phyloP scores from a whole-genome alignment of 2,888 invertebrate species.

The Megamerina dolium region DNA sequence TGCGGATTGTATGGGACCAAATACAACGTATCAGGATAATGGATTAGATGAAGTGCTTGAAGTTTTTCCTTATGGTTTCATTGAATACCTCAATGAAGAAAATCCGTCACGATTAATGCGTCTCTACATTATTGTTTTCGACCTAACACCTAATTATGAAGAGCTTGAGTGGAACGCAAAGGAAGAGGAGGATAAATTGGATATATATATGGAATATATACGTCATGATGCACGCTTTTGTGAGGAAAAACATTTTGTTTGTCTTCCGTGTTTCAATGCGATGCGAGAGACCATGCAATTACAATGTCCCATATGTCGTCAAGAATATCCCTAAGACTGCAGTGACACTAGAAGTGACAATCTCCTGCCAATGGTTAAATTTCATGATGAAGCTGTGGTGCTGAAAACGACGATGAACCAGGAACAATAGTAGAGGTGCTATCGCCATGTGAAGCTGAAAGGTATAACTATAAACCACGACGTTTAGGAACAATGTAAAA shows the following conservation, averaged over 20 bases:
- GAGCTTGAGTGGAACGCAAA: conserved; percentile 14
- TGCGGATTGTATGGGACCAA: conserved; percentile 19
- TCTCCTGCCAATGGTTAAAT: conserved; percentile 20
- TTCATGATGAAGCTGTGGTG: too few relatives aligned
- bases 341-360: conserved; percentile 18
- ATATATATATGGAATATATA: conserved; percentile 25
- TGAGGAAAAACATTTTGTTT: conserved; percentile 24
- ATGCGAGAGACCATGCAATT: conserved; percentile 7
- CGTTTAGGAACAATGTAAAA: too few relatives aligned
- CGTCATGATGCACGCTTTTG: conserved; percentile 25
- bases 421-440: too few relatives aligned
- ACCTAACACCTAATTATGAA: conserved; percentile 14
- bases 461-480: too few relatives aligned
- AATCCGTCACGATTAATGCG: conserved; percentile 17
- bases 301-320: conserved; percentile 25
- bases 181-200: conserved; percentile 21
- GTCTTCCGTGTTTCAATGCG: conserved; percentile 19
- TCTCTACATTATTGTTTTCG: conserved; percentile 23
- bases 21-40: conserved; percentile 2
- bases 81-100: conserved; percentile 14
- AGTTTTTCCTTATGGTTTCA: conserved; percentile 9
- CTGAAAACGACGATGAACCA: too few relatives aligned
- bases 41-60: neutral
- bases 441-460: too few relatives aligned
- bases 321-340: conserved; percentile 24